These are phyloP conservation scores for Allacma fusca DNA, from an alignment of 2,888 invertebrate species.

Conservation along the genomic window DNA sequence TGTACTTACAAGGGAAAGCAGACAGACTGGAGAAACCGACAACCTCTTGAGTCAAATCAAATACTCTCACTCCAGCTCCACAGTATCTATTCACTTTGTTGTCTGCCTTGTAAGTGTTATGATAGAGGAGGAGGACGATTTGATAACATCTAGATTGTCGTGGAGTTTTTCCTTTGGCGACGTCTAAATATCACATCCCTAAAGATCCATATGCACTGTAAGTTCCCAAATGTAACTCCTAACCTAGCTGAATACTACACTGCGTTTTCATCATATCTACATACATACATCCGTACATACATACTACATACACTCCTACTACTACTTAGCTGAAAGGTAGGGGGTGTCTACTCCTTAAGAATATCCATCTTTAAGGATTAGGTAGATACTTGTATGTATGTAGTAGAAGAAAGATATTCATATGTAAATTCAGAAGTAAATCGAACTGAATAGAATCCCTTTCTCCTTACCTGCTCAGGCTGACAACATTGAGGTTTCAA, in stretches of 20 bases:
- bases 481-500: not conserved
- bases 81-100: not conserved
- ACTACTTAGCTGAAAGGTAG: no score
- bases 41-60: conserved; percentile 24
- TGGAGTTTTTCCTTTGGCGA: not conserved
- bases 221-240: no score
- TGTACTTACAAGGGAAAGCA: not conserved
- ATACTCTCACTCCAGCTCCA: not conserved
- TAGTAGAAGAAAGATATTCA: not conserved
- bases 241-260: no score
- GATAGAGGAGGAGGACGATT: not conserved
- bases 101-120: conserved; percentile 8
- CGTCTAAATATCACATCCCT: no score
- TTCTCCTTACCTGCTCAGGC: not conserved
- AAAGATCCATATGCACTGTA: no score
- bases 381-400: no score
- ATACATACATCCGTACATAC: no score
- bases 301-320: no score
- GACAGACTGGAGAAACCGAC: not conserved
- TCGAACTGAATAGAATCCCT: not conserved
- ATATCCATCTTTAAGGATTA: no score
- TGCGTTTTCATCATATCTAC: no score
- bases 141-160: conserved; percentile 7
- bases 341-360: no score
- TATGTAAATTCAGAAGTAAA: conserved; percentile 7